Conservation (phyloP, 37 sponge, comb jelly and placozoan species). For the Diacarnus erythraeanus region DNA sequence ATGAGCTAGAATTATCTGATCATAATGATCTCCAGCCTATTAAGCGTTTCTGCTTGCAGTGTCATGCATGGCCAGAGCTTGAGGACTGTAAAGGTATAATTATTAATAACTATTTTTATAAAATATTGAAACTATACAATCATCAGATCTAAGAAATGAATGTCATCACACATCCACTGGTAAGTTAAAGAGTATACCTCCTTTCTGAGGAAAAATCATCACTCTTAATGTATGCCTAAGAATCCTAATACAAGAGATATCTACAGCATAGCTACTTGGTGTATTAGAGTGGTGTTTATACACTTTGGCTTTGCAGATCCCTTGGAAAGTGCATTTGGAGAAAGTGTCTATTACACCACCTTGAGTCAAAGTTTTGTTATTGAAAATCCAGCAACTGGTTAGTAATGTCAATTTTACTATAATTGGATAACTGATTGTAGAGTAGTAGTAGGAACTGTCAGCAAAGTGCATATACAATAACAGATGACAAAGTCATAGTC, state of each 20-base stretch:
- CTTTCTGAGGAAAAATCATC: too few relatives aligned
- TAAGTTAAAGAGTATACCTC: neutral
- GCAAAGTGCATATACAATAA: too few relatives aligned
- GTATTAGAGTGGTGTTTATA: too few relatives aligned
- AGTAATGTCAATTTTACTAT: neutral
- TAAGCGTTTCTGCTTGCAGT: neutral
- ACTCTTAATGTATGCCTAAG: too few relatives aligned
- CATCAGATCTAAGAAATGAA: neutral
- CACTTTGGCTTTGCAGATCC: neutral
- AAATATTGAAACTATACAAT: too few relatives aligned
- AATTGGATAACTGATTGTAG: neutral
- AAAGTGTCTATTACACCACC: neutral
- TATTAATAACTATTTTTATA: too few relatives aligned
- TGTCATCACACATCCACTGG: neutral
- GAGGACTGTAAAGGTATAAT: neutral
- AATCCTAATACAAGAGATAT: too few relatives aligned
- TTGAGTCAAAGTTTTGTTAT: neutral
- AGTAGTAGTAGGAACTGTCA: too few relatives aligned
- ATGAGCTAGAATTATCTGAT: too few relatives aligned
- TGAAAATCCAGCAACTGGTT: neutral
- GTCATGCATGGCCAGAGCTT: constrained; percentile 1
- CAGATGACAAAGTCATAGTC: neutral
- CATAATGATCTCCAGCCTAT: too few relatives aligned
- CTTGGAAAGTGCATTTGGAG: neutral
- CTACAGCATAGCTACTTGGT: too few relatives aligned